Percentiles rank a stretch among this genome's conserved stretches.
phyloP scores from a whole-genome alignment of 2,797 vertebrate genomes.

The Dryobates pubescens region DNA sequence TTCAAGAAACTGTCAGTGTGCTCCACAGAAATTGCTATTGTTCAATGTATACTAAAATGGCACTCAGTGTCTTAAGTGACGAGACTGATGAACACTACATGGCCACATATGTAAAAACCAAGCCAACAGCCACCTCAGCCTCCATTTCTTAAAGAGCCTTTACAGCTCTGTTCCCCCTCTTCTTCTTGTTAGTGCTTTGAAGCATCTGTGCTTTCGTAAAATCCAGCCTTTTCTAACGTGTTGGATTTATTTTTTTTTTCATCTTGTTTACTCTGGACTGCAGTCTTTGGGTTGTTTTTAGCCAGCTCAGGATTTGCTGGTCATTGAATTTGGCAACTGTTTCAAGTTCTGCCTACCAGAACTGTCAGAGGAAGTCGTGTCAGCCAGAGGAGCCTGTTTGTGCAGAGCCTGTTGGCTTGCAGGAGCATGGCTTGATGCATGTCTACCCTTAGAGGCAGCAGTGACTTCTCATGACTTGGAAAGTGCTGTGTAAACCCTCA shows the following conservation, averaged over 20 bases:
- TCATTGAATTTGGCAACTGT: constrained; percentile 74
- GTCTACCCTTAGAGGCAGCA: constrained; percentile 68
- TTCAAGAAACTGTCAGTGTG: neutral
- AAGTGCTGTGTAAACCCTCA: neutral
- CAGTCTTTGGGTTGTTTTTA: constrained; percentile 79
- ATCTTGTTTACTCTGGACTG: constrained; percentile 80
- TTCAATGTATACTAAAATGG: neutral
- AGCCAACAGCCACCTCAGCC: neutral
- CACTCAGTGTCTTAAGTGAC: constrained; percentile 24
- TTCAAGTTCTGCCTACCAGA: constrained; percentile 72
- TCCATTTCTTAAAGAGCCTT: neutral
- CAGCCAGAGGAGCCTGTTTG: constrained; percentile 75
- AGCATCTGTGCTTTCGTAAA: constrained; percentile 64
- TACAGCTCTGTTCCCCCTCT: neutral
- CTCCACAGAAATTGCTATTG: neutral
- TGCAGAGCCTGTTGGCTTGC: constrained; percentile 70
- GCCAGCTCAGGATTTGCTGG: constrained; percentile 78
- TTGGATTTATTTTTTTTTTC: neutral
- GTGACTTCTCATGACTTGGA: constrained; percentile 4
- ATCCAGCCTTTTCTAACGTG: constrained; percentile 74
- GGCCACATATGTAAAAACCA: constrained; percentile 1
- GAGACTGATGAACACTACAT: neutral
- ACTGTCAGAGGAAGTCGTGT: constrained; percentile 79
- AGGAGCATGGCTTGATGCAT: constrained; percentile 54
- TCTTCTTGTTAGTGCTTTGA: constrained; percentile 52